These are phyloP conservation scores for Sebastes taczanowskii DNA, from an alignment of 2,797 vertebrate genomes.

Conservation along the genomic window DNA sequence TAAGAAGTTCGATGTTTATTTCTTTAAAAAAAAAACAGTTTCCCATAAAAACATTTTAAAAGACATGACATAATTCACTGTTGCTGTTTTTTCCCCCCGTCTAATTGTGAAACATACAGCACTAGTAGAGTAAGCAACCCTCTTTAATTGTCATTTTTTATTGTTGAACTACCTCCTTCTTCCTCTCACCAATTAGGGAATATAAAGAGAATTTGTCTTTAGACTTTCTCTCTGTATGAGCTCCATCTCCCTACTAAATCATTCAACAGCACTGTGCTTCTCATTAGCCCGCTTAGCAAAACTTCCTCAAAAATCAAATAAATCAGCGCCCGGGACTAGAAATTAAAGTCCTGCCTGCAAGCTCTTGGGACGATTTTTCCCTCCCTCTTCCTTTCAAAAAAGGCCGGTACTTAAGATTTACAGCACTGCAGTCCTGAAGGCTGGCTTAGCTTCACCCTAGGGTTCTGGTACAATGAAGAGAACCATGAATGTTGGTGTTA, in stretches of 20 bases:
- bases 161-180: conserved; percentile 82
- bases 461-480: conserved; percentile 35
- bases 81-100: not conserved
- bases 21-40: not conserved
- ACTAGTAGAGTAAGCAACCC: conserved; percentile 43
- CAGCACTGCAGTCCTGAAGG: conserved; percentile 57
- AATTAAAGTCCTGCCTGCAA: conserved; percentile 86
- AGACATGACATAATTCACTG: conserved; percentile 33
- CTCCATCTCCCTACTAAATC: conserved; percentile 85
- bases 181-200: conserved; percentile 86
- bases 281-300: conserved; percentile 94
- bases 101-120: conserved; percentile 48
- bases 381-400: conserved; percentile 32
- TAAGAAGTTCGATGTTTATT: not conserved
- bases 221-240: conserved; percentile 72
- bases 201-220: conserved; percentile 86
- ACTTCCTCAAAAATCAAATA: conserved; percentile 92
- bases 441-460: conserved; percentile 47
- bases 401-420: conserved; percentile 62
- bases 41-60: conserved; percentile 17
- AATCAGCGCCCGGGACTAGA: conserved; percentile 88
- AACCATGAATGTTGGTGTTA: conserved; percentile 25
- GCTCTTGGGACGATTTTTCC: conserved; percentile 59
- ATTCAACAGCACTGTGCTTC: conserved; percentile 89
- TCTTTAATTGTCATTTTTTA: conserved; percentile 72